phyloP scores from a whole-genome alignment of 2,113 vertebrate genomes.

The Polypterus bichir region DNA sequence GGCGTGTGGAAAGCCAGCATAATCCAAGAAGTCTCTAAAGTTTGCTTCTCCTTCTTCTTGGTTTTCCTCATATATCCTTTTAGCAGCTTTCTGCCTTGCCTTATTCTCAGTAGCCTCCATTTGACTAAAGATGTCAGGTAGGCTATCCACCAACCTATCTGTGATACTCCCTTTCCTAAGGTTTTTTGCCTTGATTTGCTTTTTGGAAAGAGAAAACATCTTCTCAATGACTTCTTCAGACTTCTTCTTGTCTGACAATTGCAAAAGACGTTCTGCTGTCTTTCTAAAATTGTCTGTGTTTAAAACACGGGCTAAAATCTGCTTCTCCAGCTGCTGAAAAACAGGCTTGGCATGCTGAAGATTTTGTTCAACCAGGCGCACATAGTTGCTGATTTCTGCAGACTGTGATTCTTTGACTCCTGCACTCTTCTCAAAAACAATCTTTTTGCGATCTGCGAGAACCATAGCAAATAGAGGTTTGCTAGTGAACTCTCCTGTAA shows the following conservation, averaged over 20 bases:
- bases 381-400: slow-evolving; percentile 68
- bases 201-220: slow-evolving; percentile 72
- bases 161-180: slow-evolving; percentile 51
- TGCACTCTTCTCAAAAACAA: slow-evolving; percentile 67
- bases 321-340: slow-evolving; percentile 85
- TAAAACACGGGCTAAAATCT: slow-evolving; percentile 72
- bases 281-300: slow-evolving; percentile 75
- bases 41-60: slow-evolving; percentile 71
- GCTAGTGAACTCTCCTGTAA: slow-evolving; percentile 55
- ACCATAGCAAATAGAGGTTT: slow-evolving; percentile 74
- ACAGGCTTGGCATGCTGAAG: slow-evolving; percentile 82
- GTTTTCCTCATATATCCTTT: slow-evolving; percentile 65
- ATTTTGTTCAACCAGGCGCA: slow-evolving; percentile 66
- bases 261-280: slow-evolving; percentile 75
- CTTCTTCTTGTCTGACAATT: slow-evolving; percentile 81
- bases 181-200: slow-evolving; percentile 53
- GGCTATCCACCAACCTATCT: slow-evolving; percentile 66
- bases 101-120: slow-evolving; percentile 82
- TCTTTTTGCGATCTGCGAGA: slow-evolving; percentile 64
- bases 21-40: slow-evolving; percentile 77
- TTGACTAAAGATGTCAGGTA: slow-evolving; percentile 86
- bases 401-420: slow-evolving; percentile 33
- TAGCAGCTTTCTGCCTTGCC: slow-evolving; percentile 67
- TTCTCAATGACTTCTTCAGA: slow-evolving; percentile 72
- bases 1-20: slow-evolving; percentile 53